These are phyloP conservation scores for Sarcophaga subvicina DNA, from an alignment of 2,888 invertebrate genomes.

Conservation along the genomic window DNA sequence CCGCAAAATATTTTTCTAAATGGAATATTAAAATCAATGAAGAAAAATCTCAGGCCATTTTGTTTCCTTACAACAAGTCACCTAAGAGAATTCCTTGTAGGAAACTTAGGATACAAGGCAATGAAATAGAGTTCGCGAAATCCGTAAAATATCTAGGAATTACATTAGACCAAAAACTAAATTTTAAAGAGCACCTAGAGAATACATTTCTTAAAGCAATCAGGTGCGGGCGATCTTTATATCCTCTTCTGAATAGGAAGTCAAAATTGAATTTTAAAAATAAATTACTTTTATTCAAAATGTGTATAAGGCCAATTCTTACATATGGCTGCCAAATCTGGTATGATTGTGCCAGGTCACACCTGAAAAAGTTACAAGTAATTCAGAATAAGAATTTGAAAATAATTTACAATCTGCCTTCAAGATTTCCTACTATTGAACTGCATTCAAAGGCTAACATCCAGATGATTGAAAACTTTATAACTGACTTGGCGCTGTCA, in stretches of 20 bases:
- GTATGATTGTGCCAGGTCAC: too few species aligned
- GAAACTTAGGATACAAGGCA: not conserved
- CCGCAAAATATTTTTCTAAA: not conserved
- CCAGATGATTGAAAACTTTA: too few species aligned
- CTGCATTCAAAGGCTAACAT: too few species aligned
- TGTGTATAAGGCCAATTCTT: not conserved
- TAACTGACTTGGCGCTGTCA: too few species aligned
- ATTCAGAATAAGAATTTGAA: too few species aligned
- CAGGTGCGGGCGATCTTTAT: not conserved
- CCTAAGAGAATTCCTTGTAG: conserved; percentile 3
- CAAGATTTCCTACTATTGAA: too few species aligned
- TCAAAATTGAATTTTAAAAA: not conserved
- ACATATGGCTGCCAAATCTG: too few species aligned
- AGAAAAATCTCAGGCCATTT: not conserved
- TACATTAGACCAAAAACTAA: not conserved
- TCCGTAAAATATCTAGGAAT: not conserved
- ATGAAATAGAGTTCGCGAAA: not conserved
- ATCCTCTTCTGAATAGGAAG: not conserved
- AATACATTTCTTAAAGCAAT: too few species aligned
- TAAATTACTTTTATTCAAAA: not conserved
- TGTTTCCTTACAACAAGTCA: not conserved
- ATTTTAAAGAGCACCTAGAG: not conserved
- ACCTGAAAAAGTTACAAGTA: too few species aligned
- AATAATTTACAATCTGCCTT: too few species aligned
- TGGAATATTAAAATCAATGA: not conserved